Evolutionary conservation across 2,113 vertebrate genomes (phyloP).

Genomic region (Baryphthengus martii): DNA sequence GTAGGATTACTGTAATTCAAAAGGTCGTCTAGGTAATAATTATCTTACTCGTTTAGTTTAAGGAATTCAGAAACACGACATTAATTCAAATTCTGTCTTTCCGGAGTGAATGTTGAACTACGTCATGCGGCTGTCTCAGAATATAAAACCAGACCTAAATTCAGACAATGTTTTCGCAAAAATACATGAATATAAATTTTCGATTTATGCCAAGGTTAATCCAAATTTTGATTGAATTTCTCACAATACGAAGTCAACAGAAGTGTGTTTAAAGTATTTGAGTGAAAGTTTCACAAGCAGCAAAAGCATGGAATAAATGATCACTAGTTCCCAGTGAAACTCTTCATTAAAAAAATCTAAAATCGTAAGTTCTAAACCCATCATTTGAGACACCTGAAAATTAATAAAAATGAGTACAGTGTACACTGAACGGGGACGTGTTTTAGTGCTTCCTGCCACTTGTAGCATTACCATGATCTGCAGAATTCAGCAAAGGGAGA

Average conservation of each 20-base stretch:
- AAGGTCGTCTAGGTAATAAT: conserved; percentile 5
- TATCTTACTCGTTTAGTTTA: neutral
- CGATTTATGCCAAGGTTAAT: neutral
- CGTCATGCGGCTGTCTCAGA: neutral
- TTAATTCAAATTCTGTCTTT: neutral
- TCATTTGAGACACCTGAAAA: neutral
- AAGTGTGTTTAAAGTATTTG: neutral
- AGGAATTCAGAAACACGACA: neutral
- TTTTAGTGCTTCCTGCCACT: neutral
- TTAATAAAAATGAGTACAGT: neutral
- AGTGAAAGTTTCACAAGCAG: neutral
- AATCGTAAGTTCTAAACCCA: neutral
- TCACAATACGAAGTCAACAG: neutral
- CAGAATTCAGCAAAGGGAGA: neutral
- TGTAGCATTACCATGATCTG: neutral
- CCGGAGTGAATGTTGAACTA: neutral
- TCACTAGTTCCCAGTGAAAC: neutral
- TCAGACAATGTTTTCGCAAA: neutral
- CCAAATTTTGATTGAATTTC: neutral
- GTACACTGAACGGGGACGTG: rapidly evolving
- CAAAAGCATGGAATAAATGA: neutral
- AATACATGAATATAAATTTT: neutral
- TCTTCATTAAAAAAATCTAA: neutral
- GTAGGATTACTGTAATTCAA: conserved; percentile 37
- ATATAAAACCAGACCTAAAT: neutral